Evolutionary conservation across 2,113 vertebrate genomes (phyloP), one percentile per base, ranked within the genome.

Genomic region (Sminthopsis crassicaudata): DNA sequence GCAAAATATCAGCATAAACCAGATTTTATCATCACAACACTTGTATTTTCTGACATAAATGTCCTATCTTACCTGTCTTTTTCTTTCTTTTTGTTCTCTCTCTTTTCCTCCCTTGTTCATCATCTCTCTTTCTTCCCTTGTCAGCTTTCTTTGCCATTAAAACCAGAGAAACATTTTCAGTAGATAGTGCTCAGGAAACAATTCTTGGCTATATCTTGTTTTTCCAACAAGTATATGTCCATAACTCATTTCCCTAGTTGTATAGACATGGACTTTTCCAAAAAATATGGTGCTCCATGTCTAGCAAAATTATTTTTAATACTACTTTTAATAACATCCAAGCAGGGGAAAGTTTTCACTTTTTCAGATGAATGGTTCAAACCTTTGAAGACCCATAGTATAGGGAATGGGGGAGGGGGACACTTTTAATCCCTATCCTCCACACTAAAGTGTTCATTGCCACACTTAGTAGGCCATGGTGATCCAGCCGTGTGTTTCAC

Each of bases 401-500:
- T 84, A 84, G 67, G n/a, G 7, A 42, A 23, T 42, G 67, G 36
- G 14, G 26, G 23, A 25, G n/a, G 3, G 51, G 91, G 46, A 93
- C 90, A 90, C 53, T 93, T 93, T 96, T 94, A 97, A 95, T 91
- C 55, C 55, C 22, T 50, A 2, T 51, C 53, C 67, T 53, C 22
- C 84, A n/a, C n/a, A n/a, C n/a, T n/a, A n/a, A n/a, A n/a, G n/a
- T n/a, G 76, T 89, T 97, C 91, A 97, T 88, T 96, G 96, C 67
- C 46, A 97, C 92, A 57, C 67, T 97, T 89, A 94, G 96, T 60
- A 94, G 96, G 97, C 84, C 92, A 46, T 92, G 96, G 94, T 93
- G 94, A 92, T 36, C 95, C 94, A 97, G 96, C 95, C 94, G 96
- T 95, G 92, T 95, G 96, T 95, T 97, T 98, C 93, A 93, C 94